Base-by-base conservation (phyloP, 92 coral and sea anemone genomes). In the Epizoanthus stellaris region DNA sequence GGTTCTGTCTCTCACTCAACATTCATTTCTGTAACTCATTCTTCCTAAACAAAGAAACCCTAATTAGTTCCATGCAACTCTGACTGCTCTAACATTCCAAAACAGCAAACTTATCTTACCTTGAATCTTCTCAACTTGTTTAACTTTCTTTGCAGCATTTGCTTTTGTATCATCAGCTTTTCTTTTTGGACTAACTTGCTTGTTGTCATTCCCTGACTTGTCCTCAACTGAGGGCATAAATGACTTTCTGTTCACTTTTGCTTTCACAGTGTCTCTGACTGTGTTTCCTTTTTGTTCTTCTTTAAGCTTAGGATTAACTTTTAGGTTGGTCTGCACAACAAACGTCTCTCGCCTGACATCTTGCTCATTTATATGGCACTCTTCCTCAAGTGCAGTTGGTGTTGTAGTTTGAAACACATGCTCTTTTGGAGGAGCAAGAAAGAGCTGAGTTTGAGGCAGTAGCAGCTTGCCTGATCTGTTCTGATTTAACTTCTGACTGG, bases 311-410 rank as follows among this genome's bases (percentile, higher is more conserved):
- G 59, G 23, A 12, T 67, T 13, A 15, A 38, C 73, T 39, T 64
- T 49, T 67, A 71, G 45, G 68, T 38, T 49, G 19, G 77, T 70
- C 30, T 80, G 77, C 72, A 89, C 89, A 30, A 83, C 76, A 84
- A 89, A 89, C 2, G 87, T 88, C 47, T 71, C 86, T 20, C 83
- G 72, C 47, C 73, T 79, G 34, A 79, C 14, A 45, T 79, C 83
- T 64, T 63, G 83, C 54, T 63, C 72, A 62, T 63, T 45, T 43
- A 43, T 45, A 43, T 61, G 40, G 10, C 38, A 19, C 25, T 79
- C 34, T 62, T 45, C 71, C 72, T 20, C 58, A 40, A 5, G 19
- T 10, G 1, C 34, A 12, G 6, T 30, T 63, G 83, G 56, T 20
- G 61, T 11, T 77, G 38, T 16, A 36, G 76, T 39, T 20, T 62